Evolutionary conservation across 2,113 vertebrate species (phyloP).

Genomic region (Condylura cristata): DNA sequence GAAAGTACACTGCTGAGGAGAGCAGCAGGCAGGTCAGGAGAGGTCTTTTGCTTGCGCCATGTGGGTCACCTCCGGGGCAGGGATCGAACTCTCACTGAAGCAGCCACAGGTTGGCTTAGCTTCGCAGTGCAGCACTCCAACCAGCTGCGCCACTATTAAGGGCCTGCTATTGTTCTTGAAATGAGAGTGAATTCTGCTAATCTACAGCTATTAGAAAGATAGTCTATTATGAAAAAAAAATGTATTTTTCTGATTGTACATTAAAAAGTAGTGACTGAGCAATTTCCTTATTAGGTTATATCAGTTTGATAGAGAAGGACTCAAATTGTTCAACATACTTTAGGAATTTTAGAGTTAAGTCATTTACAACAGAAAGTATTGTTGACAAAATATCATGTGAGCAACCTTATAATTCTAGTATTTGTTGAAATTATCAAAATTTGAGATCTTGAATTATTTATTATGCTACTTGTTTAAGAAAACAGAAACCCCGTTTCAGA

Average conservation of each 20-base stretch:
- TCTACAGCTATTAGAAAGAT: not conserved
- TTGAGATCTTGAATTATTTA: constrained; percentile 46
- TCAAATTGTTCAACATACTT: not conserved
- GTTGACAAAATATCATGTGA: not conserved
- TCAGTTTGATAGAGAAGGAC: not conserved
- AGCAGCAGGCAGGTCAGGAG: too few species aligned
- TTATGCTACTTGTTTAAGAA: not conserved
- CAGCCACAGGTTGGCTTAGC: too few species aligned
- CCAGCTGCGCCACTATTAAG: too few species aligned
- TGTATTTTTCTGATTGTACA: not conserved
- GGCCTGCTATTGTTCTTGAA: too few species aligned
- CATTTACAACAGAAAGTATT: not conserved
- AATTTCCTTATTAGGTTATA: not conserved
- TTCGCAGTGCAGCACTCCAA: too few species aligned
- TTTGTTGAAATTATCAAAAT: constrained; percentile 15
- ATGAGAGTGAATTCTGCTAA: not conserved
- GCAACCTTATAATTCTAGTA: not conserved
- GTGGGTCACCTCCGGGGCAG: too few species aligned
- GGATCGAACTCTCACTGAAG: too few species aligned
- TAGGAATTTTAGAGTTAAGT: not conserved
- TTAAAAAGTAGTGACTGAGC: not conserved
- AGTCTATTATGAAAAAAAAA: not conserved
- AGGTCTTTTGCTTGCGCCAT: too few species aligned
- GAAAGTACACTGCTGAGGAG: too few species aligned
- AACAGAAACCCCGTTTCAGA: not conserved